These are phyloP conservation scores for Philantomba maxwellii DNA, from an alignment of 2,113 vertebrate species.

Conservation along the genomic window DNA sequence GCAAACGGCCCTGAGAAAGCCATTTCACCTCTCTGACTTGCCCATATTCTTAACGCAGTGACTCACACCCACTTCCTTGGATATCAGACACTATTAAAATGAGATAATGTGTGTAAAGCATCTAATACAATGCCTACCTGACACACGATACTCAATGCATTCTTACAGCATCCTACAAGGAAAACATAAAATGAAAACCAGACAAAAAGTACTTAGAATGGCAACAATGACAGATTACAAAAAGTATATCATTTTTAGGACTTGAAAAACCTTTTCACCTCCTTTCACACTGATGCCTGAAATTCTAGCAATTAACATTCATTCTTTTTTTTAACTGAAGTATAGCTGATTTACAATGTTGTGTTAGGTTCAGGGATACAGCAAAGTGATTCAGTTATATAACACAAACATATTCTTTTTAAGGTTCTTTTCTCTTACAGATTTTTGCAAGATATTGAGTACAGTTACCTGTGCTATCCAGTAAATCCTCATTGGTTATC, in stretches of 20 bases:
- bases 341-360: background rate
- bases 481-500: background rate
- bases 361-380: background rate
- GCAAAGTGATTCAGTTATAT: background rate
- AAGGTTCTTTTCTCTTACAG: background rate
- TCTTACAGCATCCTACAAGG: background rate
- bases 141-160: background rate
- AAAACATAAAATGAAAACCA: conserved; percentile 10
- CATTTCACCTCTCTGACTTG: background rate
- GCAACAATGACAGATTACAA: background rate
- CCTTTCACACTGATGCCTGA: background rate
- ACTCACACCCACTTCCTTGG: background rate
- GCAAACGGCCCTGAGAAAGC: background rate
- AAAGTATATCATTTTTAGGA: background rate
- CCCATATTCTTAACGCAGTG: background rate
- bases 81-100: background rate
- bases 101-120: background rate
- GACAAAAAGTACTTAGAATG: background rate
- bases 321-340: background rate
- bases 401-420: background rate
- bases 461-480: background rate
- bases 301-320: background rate
- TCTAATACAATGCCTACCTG: background rate
- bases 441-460: background rate
- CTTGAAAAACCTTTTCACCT: background rate